A percentile compares a stretch with the other conserved stretches of the same genome.
phyloP scores from a whole-genome alignment of 2,797 vertebrate species.

The Sparus aurata region DNA sequence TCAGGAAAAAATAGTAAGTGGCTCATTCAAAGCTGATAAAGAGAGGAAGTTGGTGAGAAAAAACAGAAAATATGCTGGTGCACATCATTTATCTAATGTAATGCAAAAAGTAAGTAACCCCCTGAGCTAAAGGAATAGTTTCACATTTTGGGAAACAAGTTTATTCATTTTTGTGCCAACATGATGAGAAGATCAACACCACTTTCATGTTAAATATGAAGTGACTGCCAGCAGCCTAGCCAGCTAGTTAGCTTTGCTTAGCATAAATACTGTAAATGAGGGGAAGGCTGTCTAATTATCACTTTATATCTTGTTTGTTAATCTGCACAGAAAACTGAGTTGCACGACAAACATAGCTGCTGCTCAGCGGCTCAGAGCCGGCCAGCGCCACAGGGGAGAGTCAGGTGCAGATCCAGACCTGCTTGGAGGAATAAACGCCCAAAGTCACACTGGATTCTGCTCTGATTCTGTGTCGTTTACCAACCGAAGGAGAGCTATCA shows the following conservation, averaged over 20 bases:
- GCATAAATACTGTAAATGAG: neutral
- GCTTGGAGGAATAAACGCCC: too few relatives aligned
- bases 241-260: neutral
- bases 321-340: too few relatives aligned
- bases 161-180: neutral
- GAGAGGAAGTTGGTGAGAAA: neutral
- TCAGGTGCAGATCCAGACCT: too few relatives aligned
- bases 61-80: neutral
- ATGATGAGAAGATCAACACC: neutral
- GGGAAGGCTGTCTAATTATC: too few relatives aligned
- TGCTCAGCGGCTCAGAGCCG: too few relatives aligned
- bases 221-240: neutral
- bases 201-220: neutral
- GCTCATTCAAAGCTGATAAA: conserved; percentile 1
- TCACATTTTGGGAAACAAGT: neutral
- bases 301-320: too few relatives aligned
- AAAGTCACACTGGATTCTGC: too few relatives aligned
- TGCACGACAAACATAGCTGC: too few relatives aligned
- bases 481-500: too few relatives aligned
- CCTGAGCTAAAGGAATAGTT: neutral
- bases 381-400: too few relatives aligned
- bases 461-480: too few relatives aligned
- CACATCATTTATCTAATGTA: neutral
- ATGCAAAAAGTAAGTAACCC: neutral
- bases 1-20: neutral